These are phyloP conservation scores for Nomada ruficornis DNA, from an alignment of 2,888 invertebrate species.

Conservation along the genomic window DNA sequence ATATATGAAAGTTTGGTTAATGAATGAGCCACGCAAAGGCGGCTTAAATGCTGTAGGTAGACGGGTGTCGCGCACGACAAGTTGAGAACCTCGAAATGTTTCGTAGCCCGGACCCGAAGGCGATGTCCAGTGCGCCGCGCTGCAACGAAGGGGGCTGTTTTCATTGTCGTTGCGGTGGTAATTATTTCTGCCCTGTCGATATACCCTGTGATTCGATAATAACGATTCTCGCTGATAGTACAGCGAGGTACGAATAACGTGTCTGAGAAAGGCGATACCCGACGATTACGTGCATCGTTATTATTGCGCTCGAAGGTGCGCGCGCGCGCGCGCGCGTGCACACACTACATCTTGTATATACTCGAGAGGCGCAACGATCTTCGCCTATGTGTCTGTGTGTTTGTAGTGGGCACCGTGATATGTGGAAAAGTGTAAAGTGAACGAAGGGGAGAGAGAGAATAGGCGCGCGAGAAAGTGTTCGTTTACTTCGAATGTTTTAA, in stretches of 20 bases:
- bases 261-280: constrained; percentile 50
- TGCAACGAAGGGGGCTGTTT: constrained; percentile 69
- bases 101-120: constrained; percentile 71
- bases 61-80: constrained; percentile 23
- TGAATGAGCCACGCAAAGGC: constrained; percentile 38
- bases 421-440: constrained; percentile 62
- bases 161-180: constrained; percentile 64
- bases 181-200: constrained; percentile 63
- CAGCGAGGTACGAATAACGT: constrained; percentile 46
- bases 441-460: constrained; percentile 30
- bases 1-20: neutral
- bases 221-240: constrained; percentile 48
- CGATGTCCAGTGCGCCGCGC: constrained; percentile 75
- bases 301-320: constrained; percentile 62
- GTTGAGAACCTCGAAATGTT: constrained; percentile 76
- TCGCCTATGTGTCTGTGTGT: constrained; percentile 43
- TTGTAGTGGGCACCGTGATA: constrained; percentile 52
- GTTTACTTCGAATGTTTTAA: constrained; percentile 20
- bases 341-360: constrained; percentile 44
- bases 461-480: constrained; percentile 40
- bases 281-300: constrained; percentile 65
- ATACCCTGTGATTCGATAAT: constrained; percentile 45
- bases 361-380: constrained; percentile 64
- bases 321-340: constrained; percentile 63
- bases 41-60: constrained; percentile 49